Percentiles rank a stretch among this genome's conserved stretches.
phyloP scores from a whole-genome alignment of 1,140 invertebrate genomes.

The Drosophila pruinosa region DNA sequence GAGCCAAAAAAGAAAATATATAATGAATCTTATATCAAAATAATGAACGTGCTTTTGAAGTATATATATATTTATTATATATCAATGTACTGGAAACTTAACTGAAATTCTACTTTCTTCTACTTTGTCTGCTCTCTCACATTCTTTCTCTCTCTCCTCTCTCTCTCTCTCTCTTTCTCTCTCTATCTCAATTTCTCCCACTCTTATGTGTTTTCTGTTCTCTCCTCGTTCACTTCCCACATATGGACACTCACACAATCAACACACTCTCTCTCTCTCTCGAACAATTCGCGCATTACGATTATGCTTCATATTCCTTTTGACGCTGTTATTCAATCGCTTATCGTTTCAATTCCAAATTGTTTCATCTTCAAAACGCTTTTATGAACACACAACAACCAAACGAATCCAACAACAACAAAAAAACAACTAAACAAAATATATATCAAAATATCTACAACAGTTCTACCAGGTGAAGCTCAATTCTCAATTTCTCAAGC shows the following conservation, averaged over 20 bases:
- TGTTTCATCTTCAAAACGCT: slow-evolving; percentile 31
- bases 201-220: slow-evolving; percentile 21
- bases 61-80: slow-evolving; percentile 23
- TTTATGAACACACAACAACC: slow-evolving; percentile 33
- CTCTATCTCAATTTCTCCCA: slow-evolving; percentile 14
- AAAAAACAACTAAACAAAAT: slow-evolving; percentile 39
- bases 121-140: slow-evolving; percentile 77
- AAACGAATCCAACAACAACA: slow-evolving; percentile 22
- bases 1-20: slow-evolving; percentile 1
- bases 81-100: slow-evolving; percentile 33
- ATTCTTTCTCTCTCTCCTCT: slow-evolving; percentile 56
- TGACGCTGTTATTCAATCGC: slow-evolving; percentile 11
- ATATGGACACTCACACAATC: slow-evolving; percentile 11
- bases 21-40: neutral
- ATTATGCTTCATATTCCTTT: slow-evolving; percentile 37
- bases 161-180: slow-evolving; percentile 36
- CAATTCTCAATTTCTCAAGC: slow-evolving; percentile 59
- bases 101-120: slow-evolving; percentile 67
- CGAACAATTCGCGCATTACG: slow-evolving; percentile 11
- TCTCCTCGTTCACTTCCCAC: slow-evolving; percentile 14
- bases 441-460: slow-evolving; percentile 54
- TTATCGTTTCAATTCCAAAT: slow-evolving; percentile 21
- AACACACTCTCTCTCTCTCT: slow-evolving; percentile 29
- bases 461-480: slow-evolving; percentile 81
- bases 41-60: slow-evolving; percentile 34